phyloP scores from a whole-genome alignment of 2,113 vertebrate genomes.

The Eidolon helvum region DNA sequence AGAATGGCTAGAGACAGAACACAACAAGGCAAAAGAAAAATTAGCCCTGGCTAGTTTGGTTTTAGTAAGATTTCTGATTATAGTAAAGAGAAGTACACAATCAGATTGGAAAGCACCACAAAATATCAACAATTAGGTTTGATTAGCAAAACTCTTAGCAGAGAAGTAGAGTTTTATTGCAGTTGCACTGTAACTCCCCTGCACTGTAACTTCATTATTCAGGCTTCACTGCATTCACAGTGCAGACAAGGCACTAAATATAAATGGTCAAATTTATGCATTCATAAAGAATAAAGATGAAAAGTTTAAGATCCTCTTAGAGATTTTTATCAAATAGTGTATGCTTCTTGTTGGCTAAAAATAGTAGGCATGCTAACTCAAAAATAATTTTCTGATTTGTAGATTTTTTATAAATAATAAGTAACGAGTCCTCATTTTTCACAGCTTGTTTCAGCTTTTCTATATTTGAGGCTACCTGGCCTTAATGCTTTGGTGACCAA shows the following conservation, averaged over 20 bases:
- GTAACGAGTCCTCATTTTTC: neutral
- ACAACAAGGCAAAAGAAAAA: neutral
- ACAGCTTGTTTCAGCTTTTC: neutral
- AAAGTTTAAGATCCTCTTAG: neutral
- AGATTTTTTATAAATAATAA: neutral
- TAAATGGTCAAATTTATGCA: neutral
- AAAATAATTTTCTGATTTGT: neutral
- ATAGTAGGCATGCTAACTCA: neutral
- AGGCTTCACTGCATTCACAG: neutral
- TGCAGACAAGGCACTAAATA: neutral
- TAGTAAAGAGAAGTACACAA: neutral
- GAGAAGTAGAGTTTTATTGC: neutral
- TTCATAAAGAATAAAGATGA: neutral
- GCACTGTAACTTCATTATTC: neutral
- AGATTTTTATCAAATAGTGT: neutral
- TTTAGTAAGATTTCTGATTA: neutral
- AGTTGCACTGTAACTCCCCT: neutral
- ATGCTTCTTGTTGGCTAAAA: neutral
- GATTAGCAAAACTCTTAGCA: neutral
- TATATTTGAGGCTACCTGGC: neutral
- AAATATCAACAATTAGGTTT: neutral
- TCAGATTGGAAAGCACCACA: neutral
- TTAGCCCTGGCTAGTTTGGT: neutral
- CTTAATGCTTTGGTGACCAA: neutral
- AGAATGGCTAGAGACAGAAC: neutral